Conservation (phyloP, 2,113 vertebrate genomes). For the Nothoprocta perdicaria region DNA sequence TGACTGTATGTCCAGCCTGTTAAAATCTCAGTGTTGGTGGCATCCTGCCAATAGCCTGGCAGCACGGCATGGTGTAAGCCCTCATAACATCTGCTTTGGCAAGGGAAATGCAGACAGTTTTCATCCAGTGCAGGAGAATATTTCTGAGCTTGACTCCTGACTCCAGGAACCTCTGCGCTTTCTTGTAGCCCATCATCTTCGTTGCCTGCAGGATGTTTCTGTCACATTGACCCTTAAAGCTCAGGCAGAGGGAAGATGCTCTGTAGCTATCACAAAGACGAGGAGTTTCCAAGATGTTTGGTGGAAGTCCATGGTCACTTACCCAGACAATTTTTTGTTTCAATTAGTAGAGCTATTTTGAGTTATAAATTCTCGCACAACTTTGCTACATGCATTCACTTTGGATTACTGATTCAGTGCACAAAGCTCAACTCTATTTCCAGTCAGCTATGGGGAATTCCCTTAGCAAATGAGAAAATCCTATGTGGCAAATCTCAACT, state of each 20-base stretch:
- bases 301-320: not conserved
- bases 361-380: not conserved
- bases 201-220: not conserved
- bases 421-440: not conserved
- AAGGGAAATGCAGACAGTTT: not conserved
- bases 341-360: not conserved
- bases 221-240: not conserved
- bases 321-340: not conserved
- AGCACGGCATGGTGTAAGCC: not conserved
- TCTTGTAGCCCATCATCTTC: not conserved
- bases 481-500: not conserved
- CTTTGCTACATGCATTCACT: not conserved
- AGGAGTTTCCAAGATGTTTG: not conserved
- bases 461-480: not conserved
- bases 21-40: not conserved
- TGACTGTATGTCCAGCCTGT: not conserved
- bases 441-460: not conserved
- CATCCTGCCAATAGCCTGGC: not conserved
- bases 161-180: not conserved
- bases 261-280: not conserved
- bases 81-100: not conserved
- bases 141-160: rapidly evolving
- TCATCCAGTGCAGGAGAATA: not conserved
- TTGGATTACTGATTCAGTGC: not conserved
- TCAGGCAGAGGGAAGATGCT: not conserved